phyloP scores from a whole-genome alignment of 2,113 vertebrate species.

The Hippocampus abdominalis region DNA sequence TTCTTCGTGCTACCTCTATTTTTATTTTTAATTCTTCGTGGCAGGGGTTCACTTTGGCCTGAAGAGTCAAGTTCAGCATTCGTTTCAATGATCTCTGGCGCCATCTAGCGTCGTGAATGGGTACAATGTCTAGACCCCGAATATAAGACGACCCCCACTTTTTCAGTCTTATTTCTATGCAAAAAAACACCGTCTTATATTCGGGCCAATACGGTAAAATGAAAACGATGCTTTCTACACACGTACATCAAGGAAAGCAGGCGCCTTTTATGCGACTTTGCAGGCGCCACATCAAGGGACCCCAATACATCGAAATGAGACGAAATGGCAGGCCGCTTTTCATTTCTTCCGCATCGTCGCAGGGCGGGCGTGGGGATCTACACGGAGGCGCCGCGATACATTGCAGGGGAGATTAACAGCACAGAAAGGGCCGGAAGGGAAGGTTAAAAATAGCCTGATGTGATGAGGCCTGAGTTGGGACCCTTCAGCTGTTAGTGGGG shows the following conservation, averaged over 20 bases:
- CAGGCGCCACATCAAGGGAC: neutral
- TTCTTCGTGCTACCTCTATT: no score
- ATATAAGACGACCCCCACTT: no score
- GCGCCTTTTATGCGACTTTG: neutral
- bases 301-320: neutral
- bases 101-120: no score
- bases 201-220: no score
- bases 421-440: neutral
- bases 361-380: neutral
- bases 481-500: neutral
- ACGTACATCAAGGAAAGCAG: neutral
- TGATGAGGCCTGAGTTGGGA: neutral
- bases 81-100: no score
- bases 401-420: neutral
- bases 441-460: slow-evolving; percentile 6
- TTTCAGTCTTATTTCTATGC: no score
- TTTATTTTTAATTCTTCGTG: no score
- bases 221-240: no score
- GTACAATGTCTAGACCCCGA: no score
- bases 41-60: no score
- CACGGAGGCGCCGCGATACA: neutral
- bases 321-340: neutral
- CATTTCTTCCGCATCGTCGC: neutral
- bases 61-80: no score
- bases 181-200: no score